phyloP scores from a whole-genome alignment of 2,113 vertebrate genomes.

The Morone chrysops region DNA sequence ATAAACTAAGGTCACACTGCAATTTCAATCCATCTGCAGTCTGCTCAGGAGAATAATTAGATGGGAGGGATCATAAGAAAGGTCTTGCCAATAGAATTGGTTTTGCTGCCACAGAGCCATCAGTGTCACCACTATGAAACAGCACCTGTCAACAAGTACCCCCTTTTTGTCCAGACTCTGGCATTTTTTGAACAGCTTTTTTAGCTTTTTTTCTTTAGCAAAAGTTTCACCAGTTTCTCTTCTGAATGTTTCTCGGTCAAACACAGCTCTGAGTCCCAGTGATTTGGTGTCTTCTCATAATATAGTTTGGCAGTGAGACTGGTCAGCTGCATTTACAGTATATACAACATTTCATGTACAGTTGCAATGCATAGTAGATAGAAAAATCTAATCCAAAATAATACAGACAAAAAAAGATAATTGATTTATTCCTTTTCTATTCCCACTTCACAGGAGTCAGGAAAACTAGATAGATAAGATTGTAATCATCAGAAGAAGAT shows the following conservation, averaged over 20 bases:
- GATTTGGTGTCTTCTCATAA: background rate
- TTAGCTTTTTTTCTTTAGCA: background rate
- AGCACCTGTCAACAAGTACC: slow-evolving; percentile 31
- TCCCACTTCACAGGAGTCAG: background rate
- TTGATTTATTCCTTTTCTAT: background rate
- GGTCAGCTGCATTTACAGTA: background rate
- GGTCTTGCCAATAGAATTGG: slow-evolving; percentile 36
- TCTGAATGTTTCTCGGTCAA: background rate
- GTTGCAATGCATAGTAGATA: background rate
- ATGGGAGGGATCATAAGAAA: slow-evolving; percentile 33
- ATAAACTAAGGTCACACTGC: slow-evolving; percentile 23
- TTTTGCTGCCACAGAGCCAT: slow-evolving; percentile 23
- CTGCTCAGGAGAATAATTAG: slow-evolving; percentile 41
- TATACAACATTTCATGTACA: background rate
- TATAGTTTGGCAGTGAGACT: background rate
- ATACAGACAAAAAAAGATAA: background rate
- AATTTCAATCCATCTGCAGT: slow-evolving; percentile 28
- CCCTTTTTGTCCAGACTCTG: background rate
- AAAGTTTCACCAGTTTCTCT: background rate
- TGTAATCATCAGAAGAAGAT: background rate
- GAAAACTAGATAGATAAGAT: background rate
- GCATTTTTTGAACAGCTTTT: background rate
- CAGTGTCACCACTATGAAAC: background rate
- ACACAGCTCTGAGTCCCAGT: background rate
- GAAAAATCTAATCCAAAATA: background rate